Base-by-base conservation (phyloP, 1,140 invertebrate species). In the Rhizoglyphus robini region DNA sequence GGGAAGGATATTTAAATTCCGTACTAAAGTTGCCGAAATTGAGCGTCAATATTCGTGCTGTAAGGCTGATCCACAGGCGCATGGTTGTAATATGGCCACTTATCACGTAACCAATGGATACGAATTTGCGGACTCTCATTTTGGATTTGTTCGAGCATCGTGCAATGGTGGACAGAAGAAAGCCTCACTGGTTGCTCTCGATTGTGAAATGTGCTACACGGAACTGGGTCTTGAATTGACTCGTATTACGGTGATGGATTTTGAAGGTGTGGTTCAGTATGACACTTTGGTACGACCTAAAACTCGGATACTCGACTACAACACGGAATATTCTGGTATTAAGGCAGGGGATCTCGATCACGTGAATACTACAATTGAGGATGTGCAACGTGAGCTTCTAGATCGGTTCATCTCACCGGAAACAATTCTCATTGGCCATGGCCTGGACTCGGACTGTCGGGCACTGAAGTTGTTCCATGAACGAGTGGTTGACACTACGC, bases 351-450 rank as follows among this genome's bases (percentile, higher is more conserved):
- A 86, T 72, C 51, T 78, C 5, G 75, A 80, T 49, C 76, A 81
- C 66, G 86, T 88, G 25, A 86, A 79, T 41, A 87, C 84, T 25
- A 84, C 81, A 30, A 75, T 93, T 36, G 74, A 83, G 36, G 88
- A 96, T 72, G 88, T 96, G 25, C 92, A 96, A 78, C 87, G 87
- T n/a, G 86, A 88, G 18, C 79, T 97, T 47, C 79, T 96, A 54
- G 8, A 18, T 11, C 85, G 86, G 63, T 83, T 92, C 78, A 89
- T 96, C 76, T 86, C 84, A 69, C 84, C 85, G 65, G 86, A 90
- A 76, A 90, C 90, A 0, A 94, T 97, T 72, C 78, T 99, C 3
- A 85, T 98, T 66, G 96, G 96, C 4, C 96, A 99, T 76, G 92
- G 89, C 79, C 81, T 99, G 68, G 95, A 98, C 75, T 94, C 87